Conservation (phyloP, 2,888 invertebrate genomes). For the Saturnia pavonia region DNA sequence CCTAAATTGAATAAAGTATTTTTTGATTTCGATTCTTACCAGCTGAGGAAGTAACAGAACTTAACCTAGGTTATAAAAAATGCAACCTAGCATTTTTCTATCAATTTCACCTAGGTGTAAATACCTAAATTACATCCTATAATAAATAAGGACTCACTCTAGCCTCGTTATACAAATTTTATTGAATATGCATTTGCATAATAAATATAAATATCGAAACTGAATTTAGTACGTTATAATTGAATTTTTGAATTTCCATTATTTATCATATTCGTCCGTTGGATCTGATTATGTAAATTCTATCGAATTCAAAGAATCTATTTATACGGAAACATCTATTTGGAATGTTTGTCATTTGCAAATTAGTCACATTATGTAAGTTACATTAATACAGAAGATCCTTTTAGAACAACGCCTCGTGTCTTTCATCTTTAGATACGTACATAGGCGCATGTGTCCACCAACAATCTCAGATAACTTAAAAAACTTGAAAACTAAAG, state of each 20-base stretch:
- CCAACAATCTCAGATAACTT: no score
- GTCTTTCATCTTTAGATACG: no score
- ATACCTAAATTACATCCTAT: no score
- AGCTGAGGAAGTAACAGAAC: no score
- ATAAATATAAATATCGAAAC: not conserved
- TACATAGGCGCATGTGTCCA: not conserved
- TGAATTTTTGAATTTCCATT: not conserved
- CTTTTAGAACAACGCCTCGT: not conserved
- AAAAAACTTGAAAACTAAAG: slow-evolving; percentile 2
- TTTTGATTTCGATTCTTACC: no score
- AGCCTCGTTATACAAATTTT: not conserved
- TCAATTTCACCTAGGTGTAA: no score
- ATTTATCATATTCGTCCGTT: not conserved
- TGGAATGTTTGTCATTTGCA: not conserved
- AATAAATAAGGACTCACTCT: not conserved
- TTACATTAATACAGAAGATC: not conserved
- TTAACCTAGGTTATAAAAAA: no score
- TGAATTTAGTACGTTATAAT: not conserved
- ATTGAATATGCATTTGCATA: no score
- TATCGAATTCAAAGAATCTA: no score
- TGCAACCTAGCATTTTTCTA: no score
- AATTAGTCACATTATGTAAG: not conserved
- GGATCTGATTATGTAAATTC: not conserved
- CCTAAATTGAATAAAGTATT: no score
- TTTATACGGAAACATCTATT: not conserved